These are phyloP conservation scores for Peucedramus taeniatus DNA, from an alignment of 2,113 vertebrate species.

Conservation along the genomic window DNA sequence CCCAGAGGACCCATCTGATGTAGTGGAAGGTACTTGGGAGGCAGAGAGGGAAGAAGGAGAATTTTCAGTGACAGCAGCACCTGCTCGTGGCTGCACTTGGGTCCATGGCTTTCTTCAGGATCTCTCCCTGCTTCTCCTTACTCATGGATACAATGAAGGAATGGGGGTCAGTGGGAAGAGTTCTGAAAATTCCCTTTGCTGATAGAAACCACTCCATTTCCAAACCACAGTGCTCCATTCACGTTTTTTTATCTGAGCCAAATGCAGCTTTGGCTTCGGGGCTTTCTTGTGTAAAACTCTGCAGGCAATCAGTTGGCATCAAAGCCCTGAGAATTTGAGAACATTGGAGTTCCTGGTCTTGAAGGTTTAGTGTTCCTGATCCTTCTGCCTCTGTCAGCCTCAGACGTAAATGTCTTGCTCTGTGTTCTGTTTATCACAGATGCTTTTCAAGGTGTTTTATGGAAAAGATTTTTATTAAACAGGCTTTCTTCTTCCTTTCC, in stretches of 20 bases:
- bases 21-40: not conserved
- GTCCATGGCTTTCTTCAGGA: not conserved
- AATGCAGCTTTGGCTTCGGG: not conserved
- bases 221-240: not conserved
- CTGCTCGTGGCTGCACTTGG: not conserved
- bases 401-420: not conserved
- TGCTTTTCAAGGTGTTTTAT: constrained; percentile 20
- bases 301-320: not conserved
- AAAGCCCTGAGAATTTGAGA: not conserved
- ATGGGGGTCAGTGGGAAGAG: not conserved
- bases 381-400: constrained; percentile 3
- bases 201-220: not conserved
- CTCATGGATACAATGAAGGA: not conserved
- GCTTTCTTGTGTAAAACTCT: not conserved
- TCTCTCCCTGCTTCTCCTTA: not conserved
- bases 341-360: not conserved
- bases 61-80: not conserved
- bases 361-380: not conserved
- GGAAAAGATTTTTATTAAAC: constrained; percentile 36
- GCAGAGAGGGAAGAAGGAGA: not conserved
- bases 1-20: not conserved
- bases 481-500: not conserved
- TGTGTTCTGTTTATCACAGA: constrained; percentile 35
- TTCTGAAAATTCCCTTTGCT: not conserved
- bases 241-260: not conserved